phyloP scores from a whole-genome alignment of 35 echinoderm and acorn worm genomes.

The Holothuria glaberrima region DNA sequence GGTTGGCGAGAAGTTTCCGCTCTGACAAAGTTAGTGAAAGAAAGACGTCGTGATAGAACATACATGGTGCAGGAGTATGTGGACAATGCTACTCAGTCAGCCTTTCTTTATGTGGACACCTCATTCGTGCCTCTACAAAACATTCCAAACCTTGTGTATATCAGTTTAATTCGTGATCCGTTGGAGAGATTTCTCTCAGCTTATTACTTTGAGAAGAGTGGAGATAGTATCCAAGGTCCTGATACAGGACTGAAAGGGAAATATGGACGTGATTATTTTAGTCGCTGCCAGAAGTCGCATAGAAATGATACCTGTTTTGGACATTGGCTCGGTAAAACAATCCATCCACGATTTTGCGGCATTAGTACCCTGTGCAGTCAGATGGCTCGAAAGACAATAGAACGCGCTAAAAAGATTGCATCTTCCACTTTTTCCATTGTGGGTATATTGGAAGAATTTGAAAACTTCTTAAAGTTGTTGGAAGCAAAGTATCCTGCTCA shows the following conservation, averaged over 20 bases:
- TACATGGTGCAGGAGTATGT: conserved; percentile 41
- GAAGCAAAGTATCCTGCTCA: conserved; percentile 13
- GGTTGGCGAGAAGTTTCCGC: conserved; percentile 25
- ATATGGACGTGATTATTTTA: conserved; percentile 54
- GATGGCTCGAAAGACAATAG: conserved; percentile 46
- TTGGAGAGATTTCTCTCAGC: conserved; percentile 51
- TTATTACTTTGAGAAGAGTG: conserved; percentile 47
- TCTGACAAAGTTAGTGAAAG: conserved; percentile 44
- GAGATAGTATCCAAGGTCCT: conserved; percentile 32
- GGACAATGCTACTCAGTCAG: conserved; percentile 23
- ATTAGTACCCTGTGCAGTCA: neutral
- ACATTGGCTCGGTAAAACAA: conserved; percentile 55
- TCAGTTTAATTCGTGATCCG: conserved; percentile 46
- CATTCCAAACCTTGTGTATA: conserved; percentile 1
- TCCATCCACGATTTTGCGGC: conserved; percentile 50
- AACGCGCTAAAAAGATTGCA: neutral
- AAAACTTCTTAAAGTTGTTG: conserved; percentile 43
- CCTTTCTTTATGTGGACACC: conserved; percentile 50
- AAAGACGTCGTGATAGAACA: conserved; percentile 36
- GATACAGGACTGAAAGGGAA: neutral
- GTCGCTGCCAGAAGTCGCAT: conserved; percentile 35
- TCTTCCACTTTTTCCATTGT: neutral
- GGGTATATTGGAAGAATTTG: conserved; percentile 49
- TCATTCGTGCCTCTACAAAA: conserved; percentile 12
- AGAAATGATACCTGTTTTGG: conserved; percentile 49